Evolutionary conservation across 2,113 vertebrate species (phyloP), one percentile per base, ranked within the genome.

Genomic region (Microcebus murinus): DNA sequence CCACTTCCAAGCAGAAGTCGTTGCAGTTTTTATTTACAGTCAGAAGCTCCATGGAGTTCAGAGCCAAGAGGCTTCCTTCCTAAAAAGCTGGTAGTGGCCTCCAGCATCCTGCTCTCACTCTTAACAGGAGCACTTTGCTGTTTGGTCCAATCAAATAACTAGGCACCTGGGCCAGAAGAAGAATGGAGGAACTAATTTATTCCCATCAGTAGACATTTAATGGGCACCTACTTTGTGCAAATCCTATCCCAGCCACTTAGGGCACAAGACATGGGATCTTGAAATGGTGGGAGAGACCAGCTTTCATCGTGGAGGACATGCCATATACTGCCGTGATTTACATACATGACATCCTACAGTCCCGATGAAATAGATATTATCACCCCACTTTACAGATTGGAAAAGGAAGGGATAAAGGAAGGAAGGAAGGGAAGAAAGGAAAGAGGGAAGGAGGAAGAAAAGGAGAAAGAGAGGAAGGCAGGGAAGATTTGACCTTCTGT

Each of bases 1-100:
- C 97, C 94, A 97, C 96, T 99, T 98, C 98, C 98, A 98, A 98
- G 98, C 98, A 98, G 95, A 96, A 97, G 96, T 94, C 97, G 93
- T 89, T 65, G 87, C 95, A 93, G 52, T 96, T 93, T 98, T 97
- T 97, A 98, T 98, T 99, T 98, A 98, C 98, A 98, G 98, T 97
- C 97, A 98, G 31, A 87, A 87, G 39, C 96, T 94, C 95, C 76
- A 73, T 88, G 84, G 81, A 81, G 15, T 98, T 98, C 97, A 65
- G 93, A 95, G 97, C 97, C 93, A 97, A 84, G 70, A 96, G 90
- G 31, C 67, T 98, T 95, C 95, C 97, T 98, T 97, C 96, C 96
- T 97, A 94, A 97, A 96, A 94, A 96, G 95, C 61, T 86, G 73
- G 68, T 79, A 45, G 76, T 96, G 70, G 79, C 87, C 91, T 90